These are phyloP conservation scores for Oreochromis grahami DNA, from an alignment of 2,797 vertebrate species.

Conservation along the genomic window DNA sequence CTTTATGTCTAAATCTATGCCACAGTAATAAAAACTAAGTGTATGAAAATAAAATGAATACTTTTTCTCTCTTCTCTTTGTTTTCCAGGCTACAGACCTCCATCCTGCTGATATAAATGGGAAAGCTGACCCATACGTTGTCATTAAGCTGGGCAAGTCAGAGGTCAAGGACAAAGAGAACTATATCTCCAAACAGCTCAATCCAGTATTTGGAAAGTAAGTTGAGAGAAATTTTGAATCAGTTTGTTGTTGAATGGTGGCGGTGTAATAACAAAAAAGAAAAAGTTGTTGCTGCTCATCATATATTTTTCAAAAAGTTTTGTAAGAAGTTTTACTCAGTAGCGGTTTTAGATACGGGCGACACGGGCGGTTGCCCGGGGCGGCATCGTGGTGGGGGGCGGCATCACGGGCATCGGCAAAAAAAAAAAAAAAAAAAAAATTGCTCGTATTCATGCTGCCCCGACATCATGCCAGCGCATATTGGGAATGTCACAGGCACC, in stretches of 20 bases:
- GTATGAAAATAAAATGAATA: neutral
- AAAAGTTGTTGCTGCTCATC: neutral
- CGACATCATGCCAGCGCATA: too few species aligned
- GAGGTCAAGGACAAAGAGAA: slow-evolving; percentile 98
- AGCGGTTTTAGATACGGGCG: too few species aligned
- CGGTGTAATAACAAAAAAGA: neutral
- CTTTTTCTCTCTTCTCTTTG: neutral
- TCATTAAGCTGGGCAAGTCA: slow-evolving; percentile 92
- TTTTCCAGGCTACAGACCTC: slow-evolving; percentile 88
- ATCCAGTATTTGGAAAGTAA: slow-evolving; percentile 97
- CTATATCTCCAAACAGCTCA: slow-evolving; percentile 98
- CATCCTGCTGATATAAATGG: slow-evolving; percentile 98
- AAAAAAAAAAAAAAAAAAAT: too few species aligned
- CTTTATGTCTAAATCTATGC: neutral
- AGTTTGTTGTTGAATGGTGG: neutral
- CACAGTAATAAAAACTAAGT: neutral
- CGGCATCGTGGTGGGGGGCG: too few species aligned
- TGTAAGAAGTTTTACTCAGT: neutral
- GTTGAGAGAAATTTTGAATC: slow-evolving; percentile 34
- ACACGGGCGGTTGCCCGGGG: too few species aligned
- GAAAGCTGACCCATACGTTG: slow-evolving; percentile 94
- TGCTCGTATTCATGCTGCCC: too few species aligned
- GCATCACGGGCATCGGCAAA: too few species aligned
- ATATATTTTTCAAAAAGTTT: neutral
- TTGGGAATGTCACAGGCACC: too few species aligned